Evolutionary conservation across 2,113 vertebrate species (phyloP).

Genomic region (Nettapus auritus): DNA sequence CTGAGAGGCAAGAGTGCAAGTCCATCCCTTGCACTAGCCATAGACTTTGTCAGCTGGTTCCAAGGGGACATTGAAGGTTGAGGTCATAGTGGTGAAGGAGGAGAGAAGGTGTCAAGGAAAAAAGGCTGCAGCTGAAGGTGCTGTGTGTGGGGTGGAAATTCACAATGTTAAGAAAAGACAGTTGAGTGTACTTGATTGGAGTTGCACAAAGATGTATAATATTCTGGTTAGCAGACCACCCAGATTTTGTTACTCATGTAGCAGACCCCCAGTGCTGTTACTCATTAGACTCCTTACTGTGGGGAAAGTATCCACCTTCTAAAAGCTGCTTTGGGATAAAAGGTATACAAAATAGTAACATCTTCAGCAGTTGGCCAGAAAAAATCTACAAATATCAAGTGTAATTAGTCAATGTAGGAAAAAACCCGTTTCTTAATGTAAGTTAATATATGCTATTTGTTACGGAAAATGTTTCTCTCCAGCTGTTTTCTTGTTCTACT

Average conservation of each 20-base stretch:
- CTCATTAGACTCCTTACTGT: neutral
- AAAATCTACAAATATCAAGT: neutral
- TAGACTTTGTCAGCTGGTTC: neutral
- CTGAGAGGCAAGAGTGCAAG: neutral
- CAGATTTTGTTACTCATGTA: neutral
- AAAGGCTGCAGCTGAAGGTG: neutral
- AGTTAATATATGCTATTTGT: neutral
- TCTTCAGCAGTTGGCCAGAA: neutral
- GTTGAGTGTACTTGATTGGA: neutral
- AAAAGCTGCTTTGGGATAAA: neutral
- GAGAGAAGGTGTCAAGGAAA: neutral
- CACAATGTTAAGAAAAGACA: neutral
- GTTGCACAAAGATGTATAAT: neutral
- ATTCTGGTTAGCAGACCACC: neutral
- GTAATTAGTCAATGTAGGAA: neutral
- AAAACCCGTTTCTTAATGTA: rapidly evolving
- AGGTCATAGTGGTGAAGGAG: neutral
- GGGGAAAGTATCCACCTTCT: neutral
- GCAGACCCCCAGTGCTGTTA: neutral
- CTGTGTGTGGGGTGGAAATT: neutral
- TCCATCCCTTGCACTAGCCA: neutral
- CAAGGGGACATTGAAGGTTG: neutral
- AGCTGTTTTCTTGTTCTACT: neutral
- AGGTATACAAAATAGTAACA: neutral
- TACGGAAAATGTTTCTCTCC: neutral